These are phyloP conservation scores for Ceraclea dissimilis DNA, from an alignment of 2,888 invertebrate genomes.

Conservation along the genomic window DNA sequence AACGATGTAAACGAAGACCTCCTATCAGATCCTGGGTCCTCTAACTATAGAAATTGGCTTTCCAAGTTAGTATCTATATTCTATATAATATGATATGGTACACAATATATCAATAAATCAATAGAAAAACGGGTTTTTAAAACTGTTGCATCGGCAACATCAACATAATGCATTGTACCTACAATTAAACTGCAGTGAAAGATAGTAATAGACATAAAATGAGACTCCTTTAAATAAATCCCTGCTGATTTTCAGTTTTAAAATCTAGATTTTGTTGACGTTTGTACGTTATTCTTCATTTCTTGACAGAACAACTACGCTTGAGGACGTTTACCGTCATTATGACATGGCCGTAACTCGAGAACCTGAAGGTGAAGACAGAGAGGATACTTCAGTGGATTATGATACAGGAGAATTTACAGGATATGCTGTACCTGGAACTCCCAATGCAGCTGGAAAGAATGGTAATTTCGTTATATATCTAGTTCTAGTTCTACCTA, in stretches of 20 bases:
- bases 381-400: conserved; percentile 41
- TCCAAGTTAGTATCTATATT: conserved; percentile 59
- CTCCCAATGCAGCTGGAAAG: conserved; percentile 16
- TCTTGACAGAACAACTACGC: conserved; percentile 54
- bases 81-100: conserved; percentile 25
- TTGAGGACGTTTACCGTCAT: conserved; percentile 63
- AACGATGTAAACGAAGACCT: conserved; percentile 43
- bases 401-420: conserved; percentile 55
- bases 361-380: conserved; percentile 25
- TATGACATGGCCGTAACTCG: conserved; percentile 39
- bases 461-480: conserved; percentile 1
- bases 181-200: too few species aligned
- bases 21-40: conserved; percentile 63
- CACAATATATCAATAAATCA: too few species aligned
- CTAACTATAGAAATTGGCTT: conserved; percentile 67
- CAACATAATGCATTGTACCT: too few species aligned
- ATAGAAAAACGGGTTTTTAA: too few species aligned
- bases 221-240: too few species aligned
- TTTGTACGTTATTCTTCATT: too few species aligned
- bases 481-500: neutral
- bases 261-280: too few species aligned
- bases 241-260: too few species aligned
- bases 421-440: conserved; percentile 41
- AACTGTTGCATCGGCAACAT: too few species aligned
- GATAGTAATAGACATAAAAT: too few species aligned